Evolutionary conservation across 2,113 vertebrate genomes (phyloP).

Genomic region (Ranitomeya imitator): DNA sequence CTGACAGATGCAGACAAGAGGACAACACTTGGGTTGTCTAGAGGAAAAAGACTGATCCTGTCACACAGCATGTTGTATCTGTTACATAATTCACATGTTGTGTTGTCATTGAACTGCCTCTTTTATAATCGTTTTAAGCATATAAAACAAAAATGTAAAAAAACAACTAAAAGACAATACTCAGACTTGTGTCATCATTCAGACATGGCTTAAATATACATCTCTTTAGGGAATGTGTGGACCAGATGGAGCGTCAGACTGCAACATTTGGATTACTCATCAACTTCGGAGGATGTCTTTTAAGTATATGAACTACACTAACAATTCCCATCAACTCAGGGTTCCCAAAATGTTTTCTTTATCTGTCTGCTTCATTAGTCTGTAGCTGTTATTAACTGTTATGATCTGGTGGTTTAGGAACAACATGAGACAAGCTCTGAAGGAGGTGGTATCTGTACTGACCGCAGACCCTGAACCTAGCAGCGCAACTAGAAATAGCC

Average conservation of each 20-base stretch:
- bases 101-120: neutral
- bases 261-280: constrained; percentile 11
- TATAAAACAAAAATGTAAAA: neutral
- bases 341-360: constrained; percentile 18
- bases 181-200: neutral
- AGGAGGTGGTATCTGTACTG: too few relatives aligned
- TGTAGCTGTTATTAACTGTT: neutral
- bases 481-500: too few relatives aligned
- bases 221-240: neutral
- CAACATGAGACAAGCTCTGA: too few relatives aligned
- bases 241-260: neutral
- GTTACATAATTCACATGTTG: neutral
- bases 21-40: neutral
- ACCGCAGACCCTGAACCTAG: too few relatives aligned
- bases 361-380: neutral
- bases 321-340: neutral
- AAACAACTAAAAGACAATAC: neutral
- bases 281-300: neutral
- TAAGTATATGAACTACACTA: neutral
- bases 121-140: neutral
- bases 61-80: neutral
- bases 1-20: neutral
- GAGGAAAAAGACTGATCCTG: neutral
- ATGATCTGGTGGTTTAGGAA: too few relatives aligned
- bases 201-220: neutral